phyloP scores from a whole-genome alignment of 2,113 vertebrate species.

The Elachura formosa region DNA sequence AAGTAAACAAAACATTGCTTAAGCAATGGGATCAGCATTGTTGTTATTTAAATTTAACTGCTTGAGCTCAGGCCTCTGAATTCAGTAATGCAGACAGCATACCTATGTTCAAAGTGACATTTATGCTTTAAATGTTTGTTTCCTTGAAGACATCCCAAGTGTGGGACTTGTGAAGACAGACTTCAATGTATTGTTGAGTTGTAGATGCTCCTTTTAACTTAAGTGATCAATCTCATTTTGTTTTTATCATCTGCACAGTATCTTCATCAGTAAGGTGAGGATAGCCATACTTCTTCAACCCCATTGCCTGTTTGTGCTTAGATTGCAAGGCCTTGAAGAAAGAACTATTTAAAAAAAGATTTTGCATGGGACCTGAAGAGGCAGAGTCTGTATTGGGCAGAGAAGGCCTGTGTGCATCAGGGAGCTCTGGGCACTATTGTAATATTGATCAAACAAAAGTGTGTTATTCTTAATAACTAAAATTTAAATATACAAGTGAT shows the following conservation, averaged over 20 bases:
- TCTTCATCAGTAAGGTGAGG: neutral
- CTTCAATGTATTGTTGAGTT: neutral
- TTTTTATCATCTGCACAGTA: neutral
- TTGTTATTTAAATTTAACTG: neutral
- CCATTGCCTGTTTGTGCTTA: neutral
- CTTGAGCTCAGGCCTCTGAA: neutral
- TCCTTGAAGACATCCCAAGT: neutral
- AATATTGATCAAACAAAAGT: neutral
- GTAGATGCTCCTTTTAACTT: neutral
- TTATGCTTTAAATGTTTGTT: neutral
- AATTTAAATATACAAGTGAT: neutral
- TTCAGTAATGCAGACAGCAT: neutral
- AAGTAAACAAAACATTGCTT: neutral
- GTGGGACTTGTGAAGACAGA: neutral
- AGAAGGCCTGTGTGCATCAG: neutral
- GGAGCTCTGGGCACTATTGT: neutral
- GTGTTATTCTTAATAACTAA: neutral
- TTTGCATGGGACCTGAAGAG: neutral
- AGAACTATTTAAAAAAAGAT: neutral
- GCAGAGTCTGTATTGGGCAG: neutral
- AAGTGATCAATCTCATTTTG: fast-evolving
- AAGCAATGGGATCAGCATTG: neutral
- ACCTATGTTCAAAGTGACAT: neutral
- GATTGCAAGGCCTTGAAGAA: neutral
- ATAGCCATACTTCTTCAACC: neutral